phyloP scores from a whole-genome alignment of 2,888 invertebrate species.

The Agrotis clavis region DNA sequence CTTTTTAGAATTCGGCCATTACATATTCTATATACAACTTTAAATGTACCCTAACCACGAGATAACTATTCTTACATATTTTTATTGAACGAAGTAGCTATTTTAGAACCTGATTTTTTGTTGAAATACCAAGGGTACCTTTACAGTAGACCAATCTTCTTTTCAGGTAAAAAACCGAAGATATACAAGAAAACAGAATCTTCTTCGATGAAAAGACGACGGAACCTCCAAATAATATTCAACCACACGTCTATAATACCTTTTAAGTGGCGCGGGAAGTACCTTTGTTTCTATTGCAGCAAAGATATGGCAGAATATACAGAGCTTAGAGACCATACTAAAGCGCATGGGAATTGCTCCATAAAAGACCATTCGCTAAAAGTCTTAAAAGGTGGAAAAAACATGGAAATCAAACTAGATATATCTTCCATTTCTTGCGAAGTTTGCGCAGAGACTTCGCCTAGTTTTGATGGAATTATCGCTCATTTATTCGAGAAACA shows the following conservation, averaged over 20 bases:
- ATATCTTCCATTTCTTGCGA: conserved; percentile 82
- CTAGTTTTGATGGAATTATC: conserved; percentile 75
- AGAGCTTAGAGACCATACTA: conserved; percentile 82
- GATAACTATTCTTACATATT: conserved; percentile 16
- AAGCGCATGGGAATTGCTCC: conserved; percentile 83
- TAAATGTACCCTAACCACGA: conserved; percentile 80
- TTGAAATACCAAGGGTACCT: conserved; percentile 79
- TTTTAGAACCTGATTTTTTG: conserved; percentile 50
- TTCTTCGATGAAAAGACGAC: conserved; percentile 84
- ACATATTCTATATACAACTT: conserved; percentile 64
- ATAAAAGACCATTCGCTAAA: conserved; percentile 84
- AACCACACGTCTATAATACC: conserved; percentile 87
- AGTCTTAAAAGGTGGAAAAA: conserved; percentile 85
- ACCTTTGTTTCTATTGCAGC: conserved; percentile 87
- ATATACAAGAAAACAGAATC: conserved; percentile 83
- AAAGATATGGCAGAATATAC: conserved; percentile 80
- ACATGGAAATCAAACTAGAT: conserved; percentile 88
- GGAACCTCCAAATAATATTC: conserved; percentile 85
- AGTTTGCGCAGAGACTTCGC: conserved; percentile 77
- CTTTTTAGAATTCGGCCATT: background rate
- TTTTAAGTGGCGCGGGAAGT: conserved; percentile 89
- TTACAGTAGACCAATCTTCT: conserved; percentile 83
- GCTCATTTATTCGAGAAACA: conserved; percentile 81
- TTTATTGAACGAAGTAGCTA: conserved; percentile 61
- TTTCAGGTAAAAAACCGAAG: conserved; percentile 85